Evolutionary conservation across 2,797 vertebrate genomes (phyloP), one percentile per base, ranked within the genome.

Genomic region (Astyanax mexicanus): DNA sequence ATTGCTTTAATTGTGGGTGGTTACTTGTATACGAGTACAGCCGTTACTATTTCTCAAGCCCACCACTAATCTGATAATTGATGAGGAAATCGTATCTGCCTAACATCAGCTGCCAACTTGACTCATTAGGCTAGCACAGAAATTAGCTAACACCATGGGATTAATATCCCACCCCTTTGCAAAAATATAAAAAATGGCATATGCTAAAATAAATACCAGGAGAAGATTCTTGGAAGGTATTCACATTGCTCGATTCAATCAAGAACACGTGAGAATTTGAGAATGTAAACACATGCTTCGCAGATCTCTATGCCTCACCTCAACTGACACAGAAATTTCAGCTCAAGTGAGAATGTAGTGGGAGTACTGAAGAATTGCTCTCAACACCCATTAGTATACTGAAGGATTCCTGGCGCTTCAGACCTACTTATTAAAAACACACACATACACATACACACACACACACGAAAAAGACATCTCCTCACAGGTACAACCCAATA

Each of bases 201-300:
- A 58, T 64, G 47, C 67, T 85, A 84, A 87, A 86, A 84, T 83
- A 4, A 84, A 84, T 77, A 84, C 79, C 76, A 78, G 15, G 10
- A 71, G 70, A 80, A 51, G 51, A 76, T 27, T 47, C 77, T 80
- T 72, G 72, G 11, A 77, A 74, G 72, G 74, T 72, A 72, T 84
- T 73, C 62, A 80, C 75, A 69, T 66, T 69, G 81, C 72, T 71
- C 67, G 76, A 12, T 61, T 68, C 70, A 84, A 89, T 85, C 47
- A 79, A 71, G 85, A 88, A 78, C 89, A 82, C 27, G 38, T 51
- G 11, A 69, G 38, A 60, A 82, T 75, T 68, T 81, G 17, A 70
- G 82, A 86, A 73, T 52, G 44, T 67, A 84, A 89, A 89, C 81
- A 86, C 58, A 74, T 80, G 83, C 65, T 86, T 44, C 74, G 61